Conservation (phyloP, 1,140 invertebrate genomes). For the Pantala flavescens region DNA sequence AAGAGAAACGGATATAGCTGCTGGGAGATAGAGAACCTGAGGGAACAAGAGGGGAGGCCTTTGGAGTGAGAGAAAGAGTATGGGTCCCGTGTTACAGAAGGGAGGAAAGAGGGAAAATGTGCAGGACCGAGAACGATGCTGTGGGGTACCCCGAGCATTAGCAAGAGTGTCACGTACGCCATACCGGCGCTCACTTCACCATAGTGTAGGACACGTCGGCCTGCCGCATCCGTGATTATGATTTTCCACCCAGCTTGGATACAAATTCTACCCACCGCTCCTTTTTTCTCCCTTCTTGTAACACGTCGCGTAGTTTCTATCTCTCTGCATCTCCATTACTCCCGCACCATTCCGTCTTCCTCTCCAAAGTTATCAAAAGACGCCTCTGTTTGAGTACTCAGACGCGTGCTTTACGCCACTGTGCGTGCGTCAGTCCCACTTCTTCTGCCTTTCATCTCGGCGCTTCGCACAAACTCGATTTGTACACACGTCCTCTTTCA, state of each 20-base stretch:
- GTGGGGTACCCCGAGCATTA: background rate
- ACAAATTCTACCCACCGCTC: background rate
- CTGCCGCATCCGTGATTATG: constrained; percentile 3
- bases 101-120: background rate
- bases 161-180: background rate
- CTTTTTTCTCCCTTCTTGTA: background rate
- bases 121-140: background rate
- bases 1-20: background rate
- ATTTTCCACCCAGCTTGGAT: constrained; percentile 4
- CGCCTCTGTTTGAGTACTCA: too few relatives aligned
- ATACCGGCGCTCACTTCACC: background rate
- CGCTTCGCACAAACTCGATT: too few relatives aligned
- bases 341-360: background rate
- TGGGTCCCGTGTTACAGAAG: background rate
- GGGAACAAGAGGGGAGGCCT: background rate
- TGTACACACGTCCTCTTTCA: too few relatives aligned
- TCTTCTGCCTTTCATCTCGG: too few relatives aligned
- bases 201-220: background rate
- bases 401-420: too few relatives aligned
- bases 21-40: background rate
- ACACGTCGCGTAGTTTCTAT: too few relatives aligned
- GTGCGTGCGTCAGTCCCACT: too few relatives aligned
- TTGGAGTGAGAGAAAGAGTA: background rate
- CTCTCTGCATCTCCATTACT: background rate
- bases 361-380: background rate